Conservation (phyloP, 2,113 vertebrate species). For the Chaetura pelagica region DNA sequence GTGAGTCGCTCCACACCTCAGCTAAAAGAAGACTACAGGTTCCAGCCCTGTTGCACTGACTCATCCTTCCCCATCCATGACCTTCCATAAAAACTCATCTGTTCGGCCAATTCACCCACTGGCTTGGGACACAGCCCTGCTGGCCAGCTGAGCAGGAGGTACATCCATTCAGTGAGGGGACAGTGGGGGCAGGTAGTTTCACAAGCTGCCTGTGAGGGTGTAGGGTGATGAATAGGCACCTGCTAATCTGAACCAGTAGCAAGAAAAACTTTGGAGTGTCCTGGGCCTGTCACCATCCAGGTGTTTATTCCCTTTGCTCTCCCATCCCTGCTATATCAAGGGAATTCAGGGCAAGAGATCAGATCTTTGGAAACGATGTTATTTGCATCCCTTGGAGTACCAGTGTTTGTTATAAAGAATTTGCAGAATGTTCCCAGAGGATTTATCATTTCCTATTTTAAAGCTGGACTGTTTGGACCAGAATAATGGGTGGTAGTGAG, state of each 20-base stretch:
- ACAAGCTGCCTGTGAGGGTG: neutral
- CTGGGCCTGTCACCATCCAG: rapidly evolving
- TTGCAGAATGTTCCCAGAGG: neutral
- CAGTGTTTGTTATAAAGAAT: neutral
- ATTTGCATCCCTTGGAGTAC: neutral
- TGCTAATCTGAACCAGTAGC: neutral
- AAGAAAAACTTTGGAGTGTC: neutral
- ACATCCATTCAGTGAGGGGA: rapidly evolving
- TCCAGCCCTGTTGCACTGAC: neutral
- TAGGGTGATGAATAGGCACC: neutral
- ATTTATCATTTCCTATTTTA: neutral
- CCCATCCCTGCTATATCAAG: neutral
- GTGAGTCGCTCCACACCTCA: rapidly evolving
- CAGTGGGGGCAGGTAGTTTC: neutral
- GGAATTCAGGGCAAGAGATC: neutral
- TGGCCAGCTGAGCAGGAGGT: rapidly evolving
- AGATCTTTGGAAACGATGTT: neutral
- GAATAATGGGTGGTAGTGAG: neutral
- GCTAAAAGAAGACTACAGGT: neutral
- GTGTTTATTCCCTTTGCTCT: neutral
- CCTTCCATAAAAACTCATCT: neutral
- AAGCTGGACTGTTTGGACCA: neutral
- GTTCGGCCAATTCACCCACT: neutral
- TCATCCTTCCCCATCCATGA: neutral
- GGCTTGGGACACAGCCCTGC: neutral